Base-by-base conservation (phyloP, 92 coral and sea anemone species). In the Bergia puertoricense region DNA sequence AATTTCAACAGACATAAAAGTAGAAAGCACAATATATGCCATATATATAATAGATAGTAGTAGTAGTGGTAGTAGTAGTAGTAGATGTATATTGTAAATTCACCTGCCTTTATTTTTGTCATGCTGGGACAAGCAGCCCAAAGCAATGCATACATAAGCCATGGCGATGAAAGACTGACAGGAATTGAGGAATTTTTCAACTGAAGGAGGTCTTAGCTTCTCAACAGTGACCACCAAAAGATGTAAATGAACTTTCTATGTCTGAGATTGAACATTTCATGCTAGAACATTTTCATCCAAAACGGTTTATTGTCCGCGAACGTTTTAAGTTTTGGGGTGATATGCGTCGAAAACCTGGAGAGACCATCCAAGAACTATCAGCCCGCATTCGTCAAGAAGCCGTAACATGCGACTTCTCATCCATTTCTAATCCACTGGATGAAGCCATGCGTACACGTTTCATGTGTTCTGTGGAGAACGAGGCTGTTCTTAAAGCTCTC, bases 391-490 rank as follows among this genome's bases (percentile, higher is more conserved):
- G 85, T 7, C 85, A 56, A 22, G 85, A 81, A 4, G 85, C 85
- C 14, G 85, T 56, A 57, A 82, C 86, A 0, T 82, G 86, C 44
- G 86, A 82, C 56, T 82, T 82, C 10, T 18, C 75, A 65, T 82
- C 86, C 48, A 82, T 82, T 37, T 15, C 15, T n/a, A 42, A 80
- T 54, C 85, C 85, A 51, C 45, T n/a, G 85, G 85, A 80, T 80
- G 85, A 80, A 48, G 85, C 85, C 5, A 40, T 80, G 43, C 67
- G 2, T 37, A 48, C 76, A 18, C 74, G 86, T 22, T 87, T 87
- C 82, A 87, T 87, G 1, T 87, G 90, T 48, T 87, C 90, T 3
- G 76, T 87, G 20, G 39, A 22, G 13, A 87, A 87, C n/a, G 86
- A 86, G 36, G 89, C 89, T 7, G 82, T 74, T 5, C 65, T 86